A percentile compares a stretch with the other conserved stretches of the same genome.
Conservation (phyloP, 2,797 vertebrate genomes). For the Microchirus variegatus region DNA sequence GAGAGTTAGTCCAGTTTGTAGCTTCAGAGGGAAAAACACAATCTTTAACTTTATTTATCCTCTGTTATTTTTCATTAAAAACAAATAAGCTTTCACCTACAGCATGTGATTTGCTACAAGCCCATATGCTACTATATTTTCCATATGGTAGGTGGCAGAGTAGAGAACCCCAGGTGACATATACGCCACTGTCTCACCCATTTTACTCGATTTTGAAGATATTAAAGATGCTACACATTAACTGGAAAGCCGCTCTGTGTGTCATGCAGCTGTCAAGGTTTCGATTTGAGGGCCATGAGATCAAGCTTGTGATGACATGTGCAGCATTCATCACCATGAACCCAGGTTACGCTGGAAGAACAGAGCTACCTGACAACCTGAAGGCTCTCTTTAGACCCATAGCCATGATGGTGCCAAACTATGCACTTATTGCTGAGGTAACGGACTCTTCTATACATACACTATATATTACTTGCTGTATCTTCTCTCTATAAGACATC, state of each 20-base stretch:
- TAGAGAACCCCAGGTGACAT: no score
- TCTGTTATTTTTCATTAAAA: no score
- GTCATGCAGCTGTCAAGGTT: conserved; percentile 82
- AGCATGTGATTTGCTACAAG: no score
- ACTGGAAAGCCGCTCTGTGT: conserved; percentile 1
- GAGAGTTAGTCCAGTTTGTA: not conserved
- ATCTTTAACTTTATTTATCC: no score
- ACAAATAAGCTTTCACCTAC: no score
- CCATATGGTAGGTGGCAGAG: no score
- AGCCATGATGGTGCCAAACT: conserved; percentile 92
- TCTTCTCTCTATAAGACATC: not conserved
- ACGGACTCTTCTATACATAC: not conserved
- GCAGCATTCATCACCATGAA: conserved; percentile 93
- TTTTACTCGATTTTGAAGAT: not conserved
- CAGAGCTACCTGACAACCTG: conserved; percentile 89
- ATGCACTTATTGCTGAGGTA: conserved; percentile 89
- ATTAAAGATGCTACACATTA: not conserved
- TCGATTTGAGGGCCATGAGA: conserved; percentile 89
- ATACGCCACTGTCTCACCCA: not conserved
- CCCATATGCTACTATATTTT: no score
- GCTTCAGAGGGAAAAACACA: no score
- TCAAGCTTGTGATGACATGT: conserved; percentile 88
- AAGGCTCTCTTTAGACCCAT: conserved; percentile 90
- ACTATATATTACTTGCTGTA: not conserved
- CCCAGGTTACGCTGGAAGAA: conserved; percentile 89